Percentiles rank a stretch among this genome's conserved stretches.
Conservation (phyloP, 2,888 invertebrate species). For the Flabesymbios commensalis region DNA sequence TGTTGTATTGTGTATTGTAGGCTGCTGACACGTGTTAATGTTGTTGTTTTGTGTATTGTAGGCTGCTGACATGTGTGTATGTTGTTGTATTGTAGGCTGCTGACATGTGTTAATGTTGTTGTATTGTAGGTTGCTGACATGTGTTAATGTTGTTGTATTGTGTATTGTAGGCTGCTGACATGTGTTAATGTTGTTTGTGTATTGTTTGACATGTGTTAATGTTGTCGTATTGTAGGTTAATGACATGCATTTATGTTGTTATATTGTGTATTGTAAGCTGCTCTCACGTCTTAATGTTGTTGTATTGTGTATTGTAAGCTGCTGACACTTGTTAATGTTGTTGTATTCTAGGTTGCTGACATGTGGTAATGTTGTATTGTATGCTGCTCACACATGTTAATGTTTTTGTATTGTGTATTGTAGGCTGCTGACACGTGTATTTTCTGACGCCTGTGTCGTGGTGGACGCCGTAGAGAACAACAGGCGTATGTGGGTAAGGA, state of each 20-base stretch:
- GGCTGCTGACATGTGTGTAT: too few species aligned
- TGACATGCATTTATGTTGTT: not conserved
- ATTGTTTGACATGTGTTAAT: not conserved
- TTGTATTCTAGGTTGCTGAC: not conserved
- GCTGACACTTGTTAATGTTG: not conserved
- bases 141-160: not conserved
- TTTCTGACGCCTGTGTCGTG: slow-evolving; percentile 43
- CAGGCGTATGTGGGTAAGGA: slow-evolving; percentile 51
- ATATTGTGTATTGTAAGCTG: not conserved
- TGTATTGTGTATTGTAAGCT: not conserved
- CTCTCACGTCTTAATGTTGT: not conserved
- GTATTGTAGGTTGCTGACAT: not conserved
- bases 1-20: too few species aligned
- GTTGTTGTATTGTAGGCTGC: too few species aligned
- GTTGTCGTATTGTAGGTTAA: not conserved
- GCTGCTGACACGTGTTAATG: too few species aligned
- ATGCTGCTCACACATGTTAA: not conserved
- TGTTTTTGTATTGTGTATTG: not conserved
- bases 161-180: not conserved
- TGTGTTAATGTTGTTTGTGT: not conserved
- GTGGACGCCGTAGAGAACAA: slow-evolving; percentile 50
- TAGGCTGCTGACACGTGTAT: slow-evolving; percentile 48
- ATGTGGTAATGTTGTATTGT: not conserved
- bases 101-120: too few species aligned
- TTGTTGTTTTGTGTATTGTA: too few species aligned